phyloP scores from a whole-genome alignment of 2,888 invertebrate species.

The Trichogramma dendrolimi region DNA sequence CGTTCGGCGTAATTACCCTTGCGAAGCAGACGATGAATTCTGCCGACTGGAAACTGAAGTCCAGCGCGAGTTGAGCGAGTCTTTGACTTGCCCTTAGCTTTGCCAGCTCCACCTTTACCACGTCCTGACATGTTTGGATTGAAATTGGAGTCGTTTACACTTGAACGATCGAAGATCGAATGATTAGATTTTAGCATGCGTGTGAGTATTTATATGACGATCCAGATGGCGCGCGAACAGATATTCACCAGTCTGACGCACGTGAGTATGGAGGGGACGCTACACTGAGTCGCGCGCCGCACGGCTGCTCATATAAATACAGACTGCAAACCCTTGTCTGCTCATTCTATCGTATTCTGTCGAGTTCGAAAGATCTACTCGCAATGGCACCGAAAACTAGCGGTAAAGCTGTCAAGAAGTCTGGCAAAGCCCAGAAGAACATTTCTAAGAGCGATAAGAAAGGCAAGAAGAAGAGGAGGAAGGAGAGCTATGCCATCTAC shows the following conservation, averaged over 20 bases:
- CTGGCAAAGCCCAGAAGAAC: conserved; percentile 47
- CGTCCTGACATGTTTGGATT: conserved; percentile 36
- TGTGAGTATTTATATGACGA: too few relatives aligned
- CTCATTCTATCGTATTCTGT: too few relatives aligned
- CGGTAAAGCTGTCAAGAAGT: conserved; percentile 51
- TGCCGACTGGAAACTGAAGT: conserved; percentile 60
- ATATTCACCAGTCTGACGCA: too few relatives aligned
- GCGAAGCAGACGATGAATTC: conserved; percentile 59
- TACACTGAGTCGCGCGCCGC: too few relatives aligned
- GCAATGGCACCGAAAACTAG: conserved; percentile 35
- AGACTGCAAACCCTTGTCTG: too few relatives aligned
- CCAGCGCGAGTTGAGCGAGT: conserved; percentile 58
- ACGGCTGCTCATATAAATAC: too few relatives aligned
- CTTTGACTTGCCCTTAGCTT: conserved; percentile 54
- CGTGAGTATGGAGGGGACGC: too few relatives aligned
- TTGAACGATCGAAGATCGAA: conserved; percentile 20
- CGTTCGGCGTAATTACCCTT: conserved; percentile 64
- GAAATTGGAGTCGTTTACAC: not conserved
- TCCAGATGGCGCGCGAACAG: too few relatives aligned
- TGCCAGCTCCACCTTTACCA: conserved; percentile 37
- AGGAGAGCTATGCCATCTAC: conserved; percentile 34
- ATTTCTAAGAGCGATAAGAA: conserved; percentile 46
- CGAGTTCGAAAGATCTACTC: too few relatives aligned
- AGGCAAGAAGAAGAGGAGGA: conserved; percentile 41
- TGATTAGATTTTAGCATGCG: too few relatives aligned